phyloP scores from a whole-genome alignment of 2,797 vertebrate species.

The Macropus fuliginosus region DNA sequence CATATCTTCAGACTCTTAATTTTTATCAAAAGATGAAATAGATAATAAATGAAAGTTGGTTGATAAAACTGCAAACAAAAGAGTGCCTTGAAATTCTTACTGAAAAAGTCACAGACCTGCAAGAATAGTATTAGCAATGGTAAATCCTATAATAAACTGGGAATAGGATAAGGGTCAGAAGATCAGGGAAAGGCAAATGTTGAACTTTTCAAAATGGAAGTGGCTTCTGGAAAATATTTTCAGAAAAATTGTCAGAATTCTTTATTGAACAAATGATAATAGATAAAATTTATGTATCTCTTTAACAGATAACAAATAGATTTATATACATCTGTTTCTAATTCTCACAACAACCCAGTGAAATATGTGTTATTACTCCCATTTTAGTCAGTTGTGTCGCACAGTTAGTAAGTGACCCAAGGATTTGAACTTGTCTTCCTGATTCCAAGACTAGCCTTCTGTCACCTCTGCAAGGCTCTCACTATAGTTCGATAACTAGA shows the following conservation, averaged over 20 bases:
- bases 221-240: neutral
- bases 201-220: neutral
- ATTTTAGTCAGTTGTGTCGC: neutral
- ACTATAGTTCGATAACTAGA: neutral
- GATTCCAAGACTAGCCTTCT: no score
- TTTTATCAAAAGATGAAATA: neutral
- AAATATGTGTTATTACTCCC: neutral
- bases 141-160: neutral
- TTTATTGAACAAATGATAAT: neutral
- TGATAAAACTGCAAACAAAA: neutral
- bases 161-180: neutral
- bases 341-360: neutral
- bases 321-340: neutral
- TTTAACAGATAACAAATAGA: neutral
- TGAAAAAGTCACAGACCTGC: neutral
- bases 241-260: neutral
- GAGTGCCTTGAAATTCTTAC: neutral
- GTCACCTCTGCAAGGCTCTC: neutral
- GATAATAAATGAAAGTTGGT: neutral
- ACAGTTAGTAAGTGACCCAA: no score
- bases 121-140: neutral
- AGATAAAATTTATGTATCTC: neutral
- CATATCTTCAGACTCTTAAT: neutral
- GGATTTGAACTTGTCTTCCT: no score
- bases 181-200: neutral